Conservation (phyloP, 2,113 vertebrate genomes). For the Ceuthmochares aereus region DNA sequence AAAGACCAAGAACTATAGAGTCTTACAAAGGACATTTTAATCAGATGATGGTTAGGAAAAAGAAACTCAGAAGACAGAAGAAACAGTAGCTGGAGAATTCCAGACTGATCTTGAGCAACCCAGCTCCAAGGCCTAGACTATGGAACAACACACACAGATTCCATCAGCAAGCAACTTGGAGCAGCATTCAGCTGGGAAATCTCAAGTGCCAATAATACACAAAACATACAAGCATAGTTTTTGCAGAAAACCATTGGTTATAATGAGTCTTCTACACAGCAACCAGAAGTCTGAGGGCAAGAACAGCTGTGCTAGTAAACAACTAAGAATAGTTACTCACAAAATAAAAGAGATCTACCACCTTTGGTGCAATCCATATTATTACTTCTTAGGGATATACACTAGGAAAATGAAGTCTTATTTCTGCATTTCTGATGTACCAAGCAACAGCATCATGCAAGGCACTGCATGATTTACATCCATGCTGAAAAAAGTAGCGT, state of each 20-base stretch:
- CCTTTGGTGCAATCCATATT: neutral
- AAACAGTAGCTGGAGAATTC: neutral
- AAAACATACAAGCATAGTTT: neutral
- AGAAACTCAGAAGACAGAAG: accelerated
- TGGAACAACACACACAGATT: neutral
- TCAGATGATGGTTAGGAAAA: neutral
- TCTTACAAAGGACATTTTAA: neutral
- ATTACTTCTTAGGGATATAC: neutral
- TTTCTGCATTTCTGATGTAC: neutral
- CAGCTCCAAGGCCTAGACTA: accelerated
- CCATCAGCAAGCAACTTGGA: neutral
- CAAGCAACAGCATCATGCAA: neutral
- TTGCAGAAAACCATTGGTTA: neutral
- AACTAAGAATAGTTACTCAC: neutral
- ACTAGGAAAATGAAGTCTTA: neutral
- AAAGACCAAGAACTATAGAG: neutral
- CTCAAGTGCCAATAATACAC: neutral
- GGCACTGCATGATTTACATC: accelerated
- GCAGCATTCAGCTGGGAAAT: neutral
- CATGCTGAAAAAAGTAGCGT: accelerated
- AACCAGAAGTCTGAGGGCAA: neutral
- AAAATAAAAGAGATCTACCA: neutral
- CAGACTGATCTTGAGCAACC: neutral
- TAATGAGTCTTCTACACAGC: accelerated
- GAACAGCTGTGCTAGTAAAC: neutral